Evolutionary conservation across 1,140 invertebrate genomes (phyloP), one percentile per base, ranked within the genome.

Genomic region (Bombus turneri): DNA sequence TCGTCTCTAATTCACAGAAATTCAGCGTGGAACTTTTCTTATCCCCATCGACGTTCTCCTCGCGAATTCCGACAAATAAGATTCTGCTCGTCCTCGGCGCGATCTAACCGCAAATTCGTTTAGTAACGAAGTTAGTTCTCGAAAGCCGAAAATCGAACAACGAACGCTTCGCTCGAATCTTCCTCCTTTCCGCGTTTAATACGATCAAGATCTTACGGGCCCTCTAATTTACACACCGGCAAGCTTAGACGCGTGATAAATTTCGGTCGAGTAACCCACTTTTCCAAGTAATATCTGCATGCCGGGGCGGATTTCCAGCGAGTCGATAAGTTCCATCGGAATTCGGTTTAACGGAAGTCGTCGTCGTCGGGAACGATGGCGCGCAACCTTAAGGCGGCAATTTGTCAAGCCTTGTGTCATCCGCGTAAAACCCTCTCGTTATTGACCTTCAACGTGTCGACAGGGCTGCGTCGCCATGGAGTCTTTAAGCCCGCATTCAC

Each of bases 361-460:
- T 39, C 68, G 12, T 28, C 4, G 22, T 1, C 25, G 37, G 3
- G 22, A 25, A 34, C 47, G 66, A 10, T 28, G 37, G 47, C 72
- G 64, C 6, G 34, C 43, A 34, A n/a, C 69, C 69, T 74, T 76
- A 80, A 39, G 73, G 66, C 59, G 28, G 87, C 83, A 89, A 89
- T 88, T 89, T 89, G 79, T 89, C 88, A 89, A 75, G 76, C 78
- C 59, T 43, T 39, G 81, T 39, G 87, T 88, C 87, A 78, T 57
- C 75, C 43, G 41, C 72, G 77, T 66, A 88, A 89, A 89, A 69
- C 85, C 73, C 72, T 66, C 81, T 87, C 66, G 78, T 87, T 90
- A 90, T 87, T 88, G 88, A 90, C 85, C 77, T 89, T 87, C 78
- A 69, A 25, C 66, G 82, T 53, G 75, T 5, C 87, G 66, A 69